These are phyloP conservation scores for Aplocera efformata DNA, from an alignment of 2,888 invertebrate species.

Conservation along the genomic window DNA sequence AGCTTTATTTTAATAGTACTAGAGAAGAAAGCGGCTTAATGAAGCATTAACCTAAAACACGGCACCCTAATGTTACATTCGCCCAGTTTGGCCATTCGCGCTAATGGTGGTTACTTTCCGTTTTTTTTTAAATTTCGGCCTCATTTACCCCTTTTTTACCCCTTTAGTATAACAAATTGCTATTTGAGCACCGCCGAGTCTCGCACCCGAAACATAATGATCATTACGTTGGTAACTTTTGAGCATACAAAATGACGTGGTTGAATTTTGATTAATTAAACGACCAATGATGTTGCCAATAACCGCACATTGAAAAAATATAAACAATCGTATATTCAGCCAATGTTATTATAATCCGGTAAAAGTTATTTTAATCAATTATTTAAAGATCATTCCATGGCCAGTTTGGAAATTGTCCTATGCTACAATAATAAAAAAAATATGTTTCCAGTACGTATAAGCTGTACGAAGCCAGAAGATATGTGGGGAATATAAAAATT, in stretches of 20 bases:
- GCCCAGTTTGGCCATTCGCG: slow-evolving; percentile 22
- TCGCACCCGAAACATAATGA: slow-evolving; percentile 24
- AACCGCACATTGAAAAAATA: not conserved
- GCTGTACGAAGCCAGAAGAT: too few species aligned
- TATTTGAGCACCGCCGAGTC: slow-evolving; percentile 29
- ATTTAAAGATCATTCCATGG: too few species aligned
- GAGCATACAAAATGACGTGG: slow-evolving; percentile 10
- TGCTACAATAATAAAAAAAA: too few species aligned
- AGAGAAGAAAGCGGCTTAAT: slow-evolving; percentile 21
- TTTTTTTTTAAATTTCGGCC: slow-evolving; percentile 37
- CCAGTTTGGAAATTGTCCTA: too few species aligned
- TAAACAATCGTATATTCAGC: not conserved
- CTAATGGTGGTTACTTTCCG: slow-evolving; percentile 41
- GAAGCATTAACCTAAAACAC: slow-evolving; percentile 27
- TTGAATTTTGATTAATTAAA: slow-evolving; percentile 10
- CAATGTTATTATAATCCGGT: too few species aligned
- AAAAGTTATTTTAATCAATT: too few species aligned
- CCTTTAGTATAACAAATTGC: slow-evolving; percentile 34
- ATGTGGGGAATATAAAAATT: too few species aligned
- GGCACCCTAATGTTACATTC: slow-evolving; percentile 24
- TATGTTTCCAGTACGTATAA: not conserved
- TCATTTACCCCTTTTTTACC: slow-evolving; percentile 36
- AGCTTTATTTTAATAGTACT: slow-evolving; percentile 19
- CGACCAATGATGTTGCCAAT: slow-evolving; percentile 1
- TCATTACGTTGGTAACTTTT: slow-evolving; percentile 19